Base-by-base conservation (phyloP, 2,797 vertebrate species). In the Darevskia mixta region DNA sequence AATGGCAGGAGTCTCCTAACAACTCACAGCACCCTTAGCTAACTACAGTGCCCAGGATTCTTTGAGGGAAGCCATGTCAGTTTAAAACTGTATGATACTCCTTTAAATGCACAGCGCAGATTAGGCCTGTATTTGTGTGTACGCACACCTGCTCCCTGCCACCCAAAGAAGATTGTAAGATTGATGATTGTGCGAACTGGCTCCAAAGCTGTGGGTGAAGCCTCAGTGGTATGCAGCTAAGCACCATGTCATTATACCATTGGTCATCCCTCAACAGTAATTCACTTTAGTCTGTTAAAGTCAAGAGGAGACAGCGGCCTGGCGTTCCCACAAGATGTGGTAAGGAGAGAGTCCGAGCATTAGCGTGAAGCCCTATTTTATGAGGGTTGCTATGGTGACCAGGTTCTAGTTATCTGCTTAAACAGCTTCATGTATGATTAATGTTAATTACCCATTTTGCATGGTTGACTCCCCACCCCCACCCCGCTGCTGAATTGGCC, bases 391-490 rank as follows among this genome's bases (percentile, higher is more conserved):
- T 83, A 81, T 58, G 86, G 93, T 90, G 93, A 92, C 90, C 88
- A 87, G 91, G 88, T 94, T 95, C 91, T 92, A 94, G 67, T 96
- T 91, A 90, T 87, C 89, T 77, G 89, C 93, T 95, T 91, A 77
- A 94, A 67, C 87, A 94, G 8, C 95, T 94, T 96, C 94, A 96
- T 94, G 72, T 95, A 94, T 95, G 95, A 96, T 97, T 97, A 94
- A 97, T 96, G 94, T 94, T 97, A 96, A 97, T 95, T 96, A 93
- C 80, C 89, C 92, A 92, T 95, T 96, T 96, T 96, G 90, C 95
- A 95, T 93, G 95, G 94, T 77, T 96, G 93, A 81, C 92, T 94
- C 89, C 94, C 73, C 55, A 2, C 4, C 29, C 3, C 88, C 45
- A 10, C 88, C 66, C 69, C 43, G 55, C 93, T 93, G 85, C 94